These are phyloP conservation scores for Calameuta filiformis DNA, from an alignment of 2,888 invertebrate species.

Conservation along the genomic window DNA sequence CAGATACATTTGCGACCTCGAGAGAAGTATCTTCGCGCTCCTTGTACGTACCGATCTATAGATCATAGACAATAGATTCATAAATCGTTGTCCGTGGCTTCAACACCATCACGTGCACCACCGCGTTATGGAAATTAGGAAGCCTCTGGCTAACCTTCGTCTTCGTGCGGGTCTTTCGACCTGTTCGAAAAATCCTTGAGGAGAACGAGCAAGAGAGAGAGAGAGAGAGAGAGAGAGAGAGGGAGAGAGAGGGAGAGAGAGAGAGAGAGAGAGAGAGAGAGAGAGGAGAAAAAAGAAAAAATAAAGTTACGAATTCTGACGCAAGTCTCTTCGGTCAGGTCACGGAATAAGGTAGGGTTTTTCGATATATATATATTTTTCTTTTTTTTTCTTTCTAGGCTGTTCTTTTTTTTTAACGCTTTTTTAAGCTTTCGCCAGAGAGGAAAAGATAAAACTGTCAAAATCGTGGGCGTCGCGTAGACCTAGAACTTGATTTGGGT, in stretches of 20 bases:
- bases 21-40: background rate
- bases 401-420: background rate
- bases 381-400: background rate
- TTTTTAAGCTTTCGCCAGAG: background rate
- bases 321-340: background rate
- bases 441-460: slow-evolving; percentile 7
- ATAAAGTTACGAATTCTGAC: background rate
- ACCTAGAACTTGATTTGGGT: slow-evolving; percentile 22
- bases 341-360: background rate
- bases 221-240: no score
- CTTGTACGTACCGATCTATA: slow-evolving; percentile 11
- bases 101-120: slow-evolving; percentile 12
- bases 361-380: background rate
- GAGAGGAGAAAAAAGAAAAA: background rate
- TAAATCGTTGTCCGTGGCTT: slow-evolving; percentile 16
- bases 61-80: slow-evolving; percentile 24
- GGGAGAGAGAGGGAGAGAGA: no score
- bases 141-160: slow-evolving; percentile 12
- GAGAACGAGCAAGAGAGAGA: background rate
- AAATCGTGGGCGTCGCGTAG: slow-evolving; percentile 17
- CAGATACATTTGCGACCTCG: background rate
- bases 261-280: no score
- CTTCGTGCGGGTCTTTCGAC: background rate
- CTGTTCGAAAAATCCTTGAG: background rate
- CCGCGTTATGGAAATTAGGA: slow-evolving; percentile 21